Evolutionary conservation across 1,140 invertebrate species (phyloP).

Genomic region (Cotesia typhae): DNA sequence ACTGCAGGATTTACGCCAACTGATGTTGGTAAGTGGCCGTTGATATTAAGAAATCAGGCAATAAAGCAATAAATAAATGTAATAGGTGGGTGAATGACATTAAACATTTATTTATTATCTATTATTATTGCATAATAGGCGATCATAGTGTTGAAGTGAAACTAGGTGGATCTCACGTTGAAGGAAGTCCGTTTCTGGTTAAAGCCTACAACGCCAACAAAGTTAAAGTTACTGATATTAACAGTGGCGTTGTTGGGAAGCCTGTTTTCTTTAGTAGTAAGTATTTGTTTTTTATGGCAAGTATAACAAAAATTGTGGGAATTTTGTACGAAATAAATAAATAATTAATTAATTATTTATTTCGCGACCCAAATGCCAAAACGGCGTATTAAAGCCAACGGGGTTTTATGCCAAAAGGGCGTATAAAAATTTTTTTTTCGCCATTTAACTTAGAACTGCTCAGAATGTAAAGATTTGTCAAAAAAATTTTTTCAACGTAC

Average conservation of each 20-base stretch:
- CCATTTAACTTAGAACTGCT: no score
- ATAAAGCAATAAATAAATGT: not conserved
- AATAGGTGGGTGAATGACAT: not conserved
- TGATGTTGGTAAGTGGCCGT: conserved; percentile 77
- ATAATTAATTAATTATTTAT: no score
- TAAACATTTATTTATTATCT: no score
- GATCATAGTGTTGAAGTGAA: conserved; percentile 93
- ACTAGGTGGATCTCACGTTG: conserved; percentile 83
- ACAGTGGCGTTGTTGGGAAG: conserved; percentile 87
- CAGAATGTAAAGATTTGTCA: no score
- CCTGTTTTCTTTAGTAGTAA: conserved; percentile 93
- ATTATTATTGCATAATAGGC: conserved; percentile 58
- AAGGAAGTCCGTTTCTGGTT: conserved; percentile 93
- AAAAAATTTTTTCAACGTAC: no score
- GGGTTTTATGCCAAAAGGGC: no score
- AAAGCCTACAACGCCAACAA: conserved; percentile 95
- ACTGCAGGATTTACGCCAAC: conserved; percentile 84
- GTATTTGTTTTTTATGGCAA: conserved; percentile 62
- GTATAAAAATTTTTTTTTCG: no score
- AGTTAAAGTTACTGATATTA: conserved; percentile 90
- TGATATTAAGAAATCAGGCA: not conserved
- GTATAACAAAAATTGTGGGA: no score
- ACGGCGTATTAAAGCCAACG: no score
- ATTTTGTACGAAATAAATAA: no score
- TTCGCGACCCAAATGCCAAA: no score